Conservation (phyloP, 2,797 vertebrate species). For the Anas bahamensis region DNA sequence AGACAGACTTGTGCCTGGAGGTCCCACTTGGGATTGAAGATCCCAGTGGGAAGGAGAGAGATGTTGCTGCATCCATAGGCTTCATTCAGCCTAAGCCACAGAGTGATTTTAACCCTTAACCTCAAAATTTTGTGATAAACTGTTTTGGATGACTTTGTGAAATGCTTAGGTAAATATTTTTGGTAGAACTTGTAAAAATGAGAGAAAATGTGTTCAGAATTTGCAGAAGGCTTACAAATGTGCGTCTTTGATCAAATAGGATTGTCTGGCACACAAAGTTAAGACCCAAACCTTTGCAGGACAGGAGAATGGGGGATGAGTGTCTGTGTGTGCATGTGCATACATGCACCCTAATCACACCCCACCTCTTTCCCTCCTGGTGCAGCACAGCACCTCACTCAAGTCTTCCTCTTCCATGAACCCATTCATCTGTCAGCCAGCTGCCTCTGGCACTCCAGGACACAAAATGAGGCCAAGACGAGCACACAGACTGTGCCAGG, state of each 20-base stretch:
- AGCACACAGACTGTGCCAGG: neutral
- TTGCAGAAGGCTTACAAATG: neutral
- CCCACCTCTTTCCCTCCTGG: neutral
- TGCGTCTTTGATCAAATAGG: neutral
- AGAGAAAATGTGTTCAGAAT: neutral
- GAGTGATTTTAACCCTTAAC: neutral
- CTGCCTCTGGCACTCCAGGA: neutral
- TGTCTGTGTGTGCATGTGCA: neutral
- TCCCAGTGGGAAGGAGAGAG: neutral
- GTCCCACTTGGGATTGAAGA: neutral
- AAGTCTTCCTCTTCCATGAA: neutral
- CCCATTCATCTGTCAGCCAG: neutral
- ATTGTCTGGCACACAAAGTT: neutral
- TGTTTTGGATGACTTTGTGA: neutral
- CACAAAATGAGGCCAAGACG: neutral
- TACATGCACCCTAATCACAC: neutral
- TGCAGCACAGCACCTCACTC: neutral
- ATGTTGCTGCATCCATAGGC: neutral
- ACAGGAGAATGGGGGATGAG: neutral
- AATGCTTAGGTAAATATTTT: neutral
- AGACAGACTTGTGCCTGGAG: neutral
- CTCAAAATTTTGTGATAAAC: neutral
- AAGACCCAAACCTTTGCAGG: neutral
- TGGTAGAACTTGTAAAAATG: neutral
- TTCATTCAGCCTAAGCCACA: neutral